phyloP scores from a whole-genome alignment of 2,797 vertebrate species.

The Pteropus rufus region DNA sequence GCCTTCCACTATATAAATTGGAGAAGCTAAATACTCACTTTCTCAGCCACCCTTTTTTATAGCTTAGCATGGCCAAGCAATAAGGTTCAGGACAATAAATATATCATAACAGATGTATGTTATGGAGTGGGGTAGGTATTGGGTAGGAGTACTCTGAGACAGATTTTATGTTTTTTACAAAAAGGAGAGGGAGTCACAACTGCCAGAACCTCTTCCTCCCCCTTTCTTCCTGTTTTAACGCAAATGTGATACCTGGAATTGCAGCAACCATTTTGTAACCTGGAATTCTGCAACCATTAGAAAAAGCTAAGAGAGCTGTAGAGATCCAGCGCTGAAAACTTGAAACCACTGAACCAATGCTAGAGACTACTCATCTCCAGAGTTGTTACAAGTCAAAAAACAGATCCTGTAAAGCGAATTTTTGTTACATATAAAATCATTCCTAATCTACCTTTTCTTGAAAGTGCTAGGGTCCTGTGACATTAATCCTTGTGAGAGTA shows the following conservation, averaged over 20 bases:
- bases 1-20: neutral
- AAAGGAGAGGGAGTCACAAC: neutral
- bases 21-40: neutral
- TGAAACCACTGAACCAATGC: neutral
- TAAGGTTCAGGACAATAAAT: neutral
- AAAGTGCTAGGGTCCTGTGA: neutral
- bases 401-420: neutral
- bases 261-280: neutral
- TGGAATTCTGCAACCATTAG: neutral
- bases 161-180: neutral
- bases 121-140: neutral
- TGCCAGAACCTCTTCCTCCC: neutral
- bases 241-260: neutral
- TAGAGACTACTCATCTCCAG: neutral
- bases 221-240: neutral
- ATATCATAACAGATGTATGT: neutral
- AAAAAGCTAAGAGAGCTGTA: neutral
- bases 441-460: constrained; percentile 17
- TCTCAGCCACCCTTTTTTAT: neutral
- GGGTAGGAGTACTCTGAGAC: neutral
- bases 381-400: neutral
- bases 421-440: neutral
- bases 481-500: neutral
- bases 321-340: neutral
- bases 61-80: neutral